A percentile compares a stretch with the other conserved stretches of the same genome.
Conservation (phyloP, 1,140 invertebrate species). For the Tetraneura akinire region DNA sequence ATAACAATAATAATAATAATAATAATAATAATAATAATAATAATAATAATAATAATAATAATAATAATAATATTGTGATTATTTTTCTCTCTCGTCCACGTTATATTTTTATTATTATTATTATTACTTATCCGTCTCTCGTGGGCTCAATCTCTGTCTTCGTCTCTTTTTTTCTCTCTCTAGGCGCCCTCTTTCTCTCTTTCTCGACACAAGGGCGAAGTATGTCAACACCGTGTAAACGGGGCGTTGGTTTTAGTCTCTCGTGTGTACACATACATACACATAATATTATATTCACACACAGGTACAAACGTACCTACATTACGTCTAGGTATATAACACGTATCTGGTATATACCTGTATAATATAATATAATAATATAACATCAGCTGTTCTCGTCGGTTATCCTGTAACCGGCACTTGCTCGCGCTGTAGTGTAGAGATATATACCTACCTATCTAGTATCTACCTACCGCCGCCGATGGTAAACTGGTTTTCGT, state of each 20-base stretch:
- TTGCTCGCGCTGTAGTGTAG: not conserved
- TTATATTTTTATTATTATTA: not conserved
- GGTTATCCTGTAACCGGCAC: constrained; percentile 4
- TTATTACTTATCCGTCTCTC: not conserved
- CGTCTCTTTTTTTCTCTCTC: not conserved
- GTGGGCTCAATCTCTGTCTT: not conserved
- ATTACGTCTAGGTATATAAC: not conserved
- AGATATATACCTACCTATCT: not conserved
- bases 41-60: too few relatives aligned
- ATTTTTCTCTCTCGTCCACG: not conserved
- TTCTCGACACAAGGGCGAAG: constrained; percentile 22
- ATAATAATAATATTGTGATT: not conserved
- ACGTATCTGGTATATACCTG: not conserved
- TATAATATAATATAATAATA: constrained; percentile 17
- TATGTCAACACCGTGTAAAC: constrained; percentile 41
- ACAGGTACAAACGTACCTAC: not conserved
- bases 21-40: too few relatives aligned
- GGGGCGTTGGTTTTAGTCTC: constrained; percentile 31
- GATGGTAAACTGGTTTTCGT: constrained; percentile 35
- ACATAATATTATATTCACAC: not conserved
- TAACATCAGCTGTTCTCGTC: constrained; percentile 33
- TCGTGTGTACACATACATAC: too few relatives aligned
- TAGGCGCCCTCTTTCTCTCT: not conserved
- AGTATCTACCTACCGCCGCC: not conserved
- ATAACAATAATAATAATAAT: too few relatives aligned